Evolutionary conservation across 2,797 vertebrate genomes (phyloP), one percentile per base, ranked within the genome.

Genomic region (Dermochelys coriacea): DNA sequence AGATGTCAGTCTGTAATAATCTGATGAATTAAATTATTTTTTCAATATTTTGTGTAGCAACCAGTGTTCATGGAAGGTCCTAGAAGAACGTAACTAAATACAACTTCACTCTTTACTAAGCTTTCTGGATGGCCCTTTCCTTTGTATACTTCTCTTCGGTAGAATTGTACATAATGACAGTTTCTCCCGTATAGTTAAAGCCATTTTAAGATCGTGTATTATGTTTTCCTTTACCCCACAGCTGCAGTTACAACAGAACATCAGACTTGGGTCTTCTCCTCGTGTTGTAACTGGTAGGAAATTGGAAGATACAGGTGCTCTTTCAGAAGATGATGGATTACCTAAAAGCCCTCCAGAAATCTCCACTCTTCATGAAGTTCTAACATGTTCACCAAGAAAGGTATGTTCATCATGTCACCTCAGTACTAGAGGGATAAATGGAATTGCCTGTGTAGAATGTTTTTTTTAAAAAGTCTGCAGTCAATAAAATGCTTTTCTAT

Each of bases 241-340:
- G 98, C 96, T 97, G 57, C 98, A 98, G 97, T 89, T 98, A 95
- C 98, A 99, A 80, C 98, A 98, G 92, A 98, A 98, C 57, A 98
- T 99, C 93, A 97, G 96, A 27, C 96, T 99, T 88, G 98, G 98
- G 80, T 99, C 99, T 2, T 98, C 98, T 29, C 97, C 98, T 10
- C 97, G 98, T 52, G 91, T 98, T 57, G 98, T 97, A 96, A 97
- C 98, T 47, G 97, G 98, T 85, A 98, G 97, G 97, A 98, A 96
- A 94, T 80, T 85, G 4, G 98, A 99, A 34, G 98, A 99, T 41
- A 85, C 93, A 0, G 99, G 98, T 37, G 90, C 98, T 87, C 91
- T 98, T 95, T 99, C 98, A 29, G 98, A 98, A 95, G 98, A 99
- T 15, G 98, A 98, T 49, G 98, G 98, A 12, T 98, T 98, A 57